Percentiles rank a stretch among this genome's conserved stretches.
These are phyloP conservation scores for Zaprionus lineosus DNA, from an alignment of 2,888 invertebrate species.

Conservation along the genomic window DNA sequence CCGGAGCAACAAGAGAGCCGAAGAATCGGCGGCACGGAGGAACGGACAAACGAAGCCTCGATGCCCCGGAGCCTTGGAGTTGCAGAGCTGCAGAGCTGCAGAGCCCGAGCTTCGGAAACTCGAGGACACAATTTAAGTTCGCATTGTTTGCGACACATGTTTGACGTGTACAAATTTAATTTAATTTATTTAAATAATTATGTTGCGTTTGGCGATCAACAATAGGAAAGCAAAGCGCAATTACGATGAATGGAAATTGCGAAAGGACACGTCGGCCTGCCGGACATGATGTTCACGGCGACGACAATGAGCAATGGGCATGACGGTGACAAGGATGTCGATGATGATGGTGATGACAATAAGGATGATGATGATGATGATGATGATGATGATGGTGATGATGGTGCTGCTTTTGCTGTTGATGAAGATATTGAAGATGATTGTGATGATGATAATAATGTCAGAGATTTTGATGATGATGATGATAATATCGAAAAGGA, in stretches of 20 bases:
- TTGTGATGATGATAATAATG: neutral
- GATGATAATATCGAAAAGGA: neutral
- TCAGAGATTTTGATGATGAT: neutral
- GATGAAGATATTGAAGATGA: neutral
- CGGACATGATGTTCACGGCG: too few species aligned
- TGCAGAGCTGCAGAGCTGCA: too few species aligned
- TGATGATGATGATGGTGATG: neutral
- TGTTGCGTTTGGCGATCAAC: slow-evolving; percentile 49
- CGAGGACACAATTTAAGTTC: slow-evolving; percentile 65
- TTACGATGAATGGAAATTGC: slow-evolving; percentile 59
- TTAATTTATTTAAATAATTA: slow-evolving; percentile 79
- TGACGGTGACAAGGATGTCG: slow-evolving; percentile 8
- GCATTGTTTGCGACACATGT: slow-evolving; percentile 77
- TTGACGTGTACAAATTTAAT: slow-evolving; percentile 79
- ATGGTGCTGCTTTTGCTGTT: neutral
- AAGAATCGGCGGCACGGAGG: too few species aligned
- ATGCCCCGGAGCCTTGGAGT: too few species aligned
- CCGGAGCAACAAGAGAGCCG: too few species aligned
- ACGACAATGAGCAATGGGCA: too few species aligned
- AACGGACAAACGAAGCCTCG: too few species aligned
- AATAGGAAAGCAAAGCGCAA: slow-evolving; percentile 59
- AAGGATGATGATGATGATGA: neutral
- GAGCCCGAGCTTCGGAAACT: slow-evolving; percentile 4
- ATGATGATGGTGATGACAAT: neutral
- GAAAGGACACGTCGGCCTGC: too few species aligned